These are phyloP conservation scores for Zaprionus lachaisei DNA, from an alignment of 1,140 invertebrate species.

Conservation along the genomic window DNA sequence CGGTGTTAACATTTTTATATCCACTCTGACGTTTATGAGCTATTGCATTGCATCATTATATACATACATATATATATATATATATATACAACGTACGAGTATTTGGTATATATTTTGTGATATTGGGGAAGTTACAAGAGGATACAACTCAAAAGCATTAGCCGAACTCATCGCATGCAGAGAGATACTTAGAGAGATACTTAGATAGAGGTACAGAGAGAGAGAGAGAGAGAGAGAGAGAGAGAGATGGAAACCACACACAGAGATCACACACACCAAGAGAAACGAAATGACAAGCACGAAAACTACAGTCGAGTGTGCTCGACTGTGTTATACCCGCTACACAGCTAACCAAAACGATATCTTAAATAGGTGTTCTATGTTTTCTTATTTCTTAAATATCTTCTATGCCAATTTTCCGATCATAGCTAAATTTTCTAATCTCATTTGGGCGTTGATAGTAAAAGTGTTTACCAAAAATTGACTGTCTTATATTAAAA, in stretches of 20 bases:
- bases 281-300: conserved; percentile 1
- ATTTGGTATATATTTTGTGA: conserved; percentile 46
- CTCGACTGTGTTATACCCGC: too few species aligned
- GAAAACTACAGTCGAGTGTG: too few species aligned
- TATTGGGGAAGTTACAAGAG: conserved; percentile 48
- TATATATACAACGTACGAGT: conserved; percentile 70
- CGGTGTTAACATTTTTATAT: conserved; percentile 84
- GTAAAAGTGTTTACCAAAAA: too few species aligned
- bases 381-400: too few species aligned
- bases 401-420: too few species aligned
- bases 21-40: conserved; percentile 84
- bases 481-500: too few species aligned
- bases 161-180: conserved; percentile 69
- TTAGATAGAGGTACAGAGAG: conserved; percentile 15
- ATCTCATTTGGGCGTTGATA: too few species aligned
- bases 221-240: conserved; percentile 2
- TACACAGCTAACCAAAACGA: too few species aligned
- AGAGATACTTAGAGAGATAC: not conserved
- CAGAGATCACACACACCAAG: conserved; percentile 29
- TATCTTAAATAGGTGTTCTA: too few species aligned
- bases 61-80: conserved; percentile 51
- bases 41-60: conserved; percentile 69
- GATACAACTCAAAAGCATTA: conserved; percentile 79
- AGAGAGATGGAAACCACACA: conserved; percentile 36
- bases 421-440: too few species aligned